Evolutionary conservation across 2,113 vertebrate species (phyloP), one percentile per base, ranked within the genome.

Genomic region (Stegastes partitus): DNA sequence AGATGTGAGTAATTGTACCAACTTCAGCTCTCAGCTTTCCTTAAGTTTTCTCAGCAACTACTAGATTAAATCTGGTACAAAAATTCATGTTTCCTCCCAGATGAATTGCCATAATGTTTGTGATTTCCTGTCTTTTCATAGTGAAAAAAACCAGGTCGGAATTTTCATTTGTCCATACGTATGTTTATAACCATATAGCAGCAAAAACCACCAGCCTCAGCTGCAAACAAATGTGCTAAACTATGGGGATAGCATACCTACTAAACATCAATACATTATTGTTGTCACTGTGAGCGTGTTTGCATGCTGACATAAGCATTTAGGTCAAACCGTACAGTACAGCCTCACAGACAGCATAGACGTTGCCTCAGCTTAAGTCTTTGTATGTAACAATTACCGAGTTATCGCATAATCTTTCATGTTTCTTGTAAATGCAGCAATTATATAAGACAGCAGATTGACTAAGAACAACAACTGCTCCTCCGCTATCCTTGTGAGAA

Each of bases 401-500:
- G 53, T 63, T 63, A 72, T 51, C 39, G 66, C 45, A 62, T 12
- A 28, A 66, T 50, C 4, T 31, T 80, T 69, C 39, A 68, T 67
- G 47, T 82, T 77, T 64, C 22, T 70, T 58, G n/a, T 77, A 79
- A 83, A 69, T 25, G 18, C 11, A 75, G 53, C 44, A 66, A 82
- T 74, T 76, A 79, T 45, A 34, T n/a, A 11, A 47, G 54, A 78
- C 68, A 67, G 31, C 51, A 86, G 72, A 83, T 21, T 66, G 73
- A 77, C 72, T 26, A 57, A 73, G 55, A 84, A 83, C 49, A 82
- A 77, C 73, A 71, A 73, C 28, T 50, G 37, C 67, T 21, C 47
- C 64, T 37, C 56, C 44, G 2, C 49, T 59, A 44, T 75, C 57
- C 81, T 74, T 77, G 25, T 21, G 76, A 89, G 75, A 81, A 56